Base-by-base conservation (phyloP, 1,140 invertebrate species). In the Calosoma granatense region DNA sequence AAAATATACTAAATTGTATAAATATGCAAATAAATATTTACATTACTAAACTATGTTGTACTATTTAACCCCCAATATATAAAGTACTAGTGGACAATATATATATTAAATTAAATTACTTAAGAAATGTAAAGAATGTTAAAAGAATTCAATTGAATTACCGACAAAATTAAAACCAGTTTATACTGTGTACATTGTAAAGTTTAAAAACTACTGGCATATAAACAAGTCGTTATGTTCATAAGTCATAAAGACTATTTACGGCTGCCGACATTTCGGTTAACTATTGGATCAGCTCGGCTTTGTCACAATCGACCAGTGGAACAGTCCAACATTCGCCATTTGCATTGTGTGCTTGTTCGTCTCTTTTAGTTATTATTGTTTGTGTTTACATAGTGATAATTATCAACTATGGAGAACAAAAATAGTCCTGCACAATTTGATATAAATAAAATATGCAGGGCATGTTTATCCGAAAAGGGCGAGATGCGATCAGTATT, bases 361-460 rank as follows among this genome's bases (percentile, higher is more conserved):
- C 63, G 60, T 66, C 64, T 64, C 58, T 66, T 65, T 56, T 59
- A 61, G 54, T 66, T 56, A 63, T 63, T 61, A 60, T 66, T 59
- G 60, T 64, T 60, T 53, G 36, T 54, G 53, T 55, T 58, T 59
- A 51, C 22, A 39, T 62, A 56, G 22, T 12, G 12, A 59, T 56
- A 15, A 56, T 62, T 59, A 51, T 54, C 17, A 58, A 56, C 56
- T 51, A 69, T 69, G 64, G 67, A 70, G 53, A 60, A 66, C 57
- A 67, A 68, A 64, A 58, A 60, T 52, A 63, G 66, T 23, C 19
- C 61, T 23, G 47, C 60, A 52, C 54, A 61, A 23, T 68, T 71
- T 47, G 68, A 74, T 57, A 60, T 72, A 26, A 69, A 66, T 57
- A 72, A 74, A 62, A 65, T 74, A 30, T 74, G 72, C 57, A 62